phyloP scores from a whole-genome alignment of 2,888 invertebrate species.

The Watsonalla cultraria region DNA sequence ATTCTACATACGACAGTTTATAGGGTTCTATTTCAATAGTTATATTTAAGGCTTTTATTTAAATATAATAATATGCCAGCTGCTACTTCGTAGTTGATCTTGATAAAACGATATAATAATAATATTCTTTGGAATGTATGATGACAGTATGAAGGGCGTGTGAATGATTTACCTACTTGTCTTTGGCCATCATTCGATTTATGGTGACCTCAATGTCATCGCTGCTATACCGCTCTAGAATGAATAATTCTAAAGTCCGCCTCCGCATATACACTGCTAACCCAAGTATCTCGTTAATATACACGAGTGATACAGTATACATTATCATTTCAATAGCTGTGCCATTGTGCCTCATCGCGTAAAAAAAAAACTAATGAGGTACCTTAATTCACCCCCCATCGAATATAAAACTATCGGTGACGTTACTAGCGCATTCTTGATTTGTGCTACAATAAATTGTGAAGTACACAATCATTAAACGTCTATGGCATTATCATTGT shows the following conservation, averaged over 20 bases:
- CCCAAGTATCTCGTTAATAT: constrained; percentile 9
- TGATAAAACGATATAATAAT: too few species aligned
- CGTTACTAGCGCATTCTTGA: not conserved
- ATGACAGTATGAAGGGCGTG: too few species aligned
- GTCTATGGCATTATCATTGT: constrained; percentile 47
- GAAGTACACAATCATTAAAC: constrained; percentile 33
- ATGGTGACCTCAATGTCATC: too few species aligned
- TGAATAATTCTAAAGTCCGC: not conserved
- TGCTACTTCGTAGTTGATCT: too few species aligned
- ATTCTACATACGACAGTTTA: too few species aligned
- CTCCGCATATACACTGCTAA: constrained; percentile 14
- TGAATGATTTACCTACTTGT: too few species aligned
- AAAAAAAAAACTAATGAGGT: constrained; percentile 16
- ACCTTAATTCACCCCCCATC: not conserved
- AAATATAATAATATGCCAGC: too few species aligned
- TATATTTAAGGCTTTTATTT: too few species aligned
- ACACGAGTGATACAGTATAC: constrained; percentile 10
- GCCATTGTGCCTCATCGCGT: constrained; percentile 67
- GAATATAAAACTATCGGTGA: not conserved
- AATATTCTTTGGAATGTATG: too few species aligned
- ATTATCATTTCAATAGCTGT: constrained; percentile 50
- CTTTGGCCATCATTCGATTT: too few species aligned
- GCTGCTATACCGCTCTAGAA: too few species aligned
- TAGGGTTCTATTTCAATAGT: too few species aligned
- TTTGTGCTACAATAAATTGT: constrained; percentile 17